These are phyloP conservation scores for Wiebesia pumilae DNA, from an alignment of 1,140 invertebrate species.

Conservation along the genomic window DNA sequence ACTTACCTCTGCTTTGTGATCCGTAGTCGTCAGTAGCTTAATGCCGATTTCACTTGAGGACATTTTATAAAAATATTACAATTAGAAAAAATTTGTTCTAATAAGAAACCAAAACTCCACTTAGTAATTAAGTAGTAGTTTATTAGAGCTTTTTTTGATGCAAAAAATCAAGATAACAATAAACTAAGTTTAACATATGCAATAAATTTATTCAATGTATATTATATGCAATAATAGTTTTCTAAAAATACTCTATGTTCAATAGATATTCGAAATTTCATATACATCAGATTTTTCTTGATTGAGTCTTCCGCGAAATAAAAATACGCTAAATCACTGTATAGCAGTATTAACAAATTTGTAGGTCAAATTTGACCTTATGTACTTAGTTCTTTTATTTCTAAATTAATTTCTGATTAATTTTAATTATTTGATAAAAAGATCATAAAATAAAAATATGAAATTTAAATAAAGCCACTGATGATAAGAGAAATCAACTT, in stretches of 20 bases:
- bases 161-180: background rate
- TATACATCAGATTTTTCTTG: conserved; percentile 11
- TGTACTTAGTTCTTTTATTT: conserved; percentile 50
- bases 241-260: background rate
- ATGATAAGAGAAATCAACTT: conserved; percentile 53
- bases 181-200: background rate
- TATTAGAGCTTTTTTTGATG: background rate
- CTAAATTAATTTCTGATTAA: conserved; percentile 17
- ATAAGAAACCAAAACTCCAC: background rate
- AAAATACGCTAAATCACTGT: conserved; percentile 19
- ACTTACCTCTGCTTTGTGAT: conserved; percentile 48
- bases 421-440: conserved; percentile 45
- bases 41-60: conserved; percentile 5
- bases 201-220: conserved; percentile 32
- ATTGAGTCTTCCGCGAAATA: conserved; percentile 46
- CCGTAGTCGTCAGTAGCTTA: conserved; percentile 44
- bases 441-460: conserved; percentile 34
- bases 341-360: conserved; percentile 29
- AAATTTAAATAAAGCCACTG: conserved; percentile 52
- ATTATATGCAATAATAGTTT: background rate
- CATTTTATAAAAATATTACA: conserved; percentile 43
- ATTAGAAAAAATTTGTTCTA: conserved; percentile 4
- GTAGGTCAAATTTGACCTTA: conserved; percentile 35
- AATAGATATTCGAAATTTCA: conserved; percentile 25
- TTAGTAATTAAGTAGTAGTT: background rate